Conservation (phyloP, 2,797 vertebrate genomes). For the Xenops minutus region DNA sequence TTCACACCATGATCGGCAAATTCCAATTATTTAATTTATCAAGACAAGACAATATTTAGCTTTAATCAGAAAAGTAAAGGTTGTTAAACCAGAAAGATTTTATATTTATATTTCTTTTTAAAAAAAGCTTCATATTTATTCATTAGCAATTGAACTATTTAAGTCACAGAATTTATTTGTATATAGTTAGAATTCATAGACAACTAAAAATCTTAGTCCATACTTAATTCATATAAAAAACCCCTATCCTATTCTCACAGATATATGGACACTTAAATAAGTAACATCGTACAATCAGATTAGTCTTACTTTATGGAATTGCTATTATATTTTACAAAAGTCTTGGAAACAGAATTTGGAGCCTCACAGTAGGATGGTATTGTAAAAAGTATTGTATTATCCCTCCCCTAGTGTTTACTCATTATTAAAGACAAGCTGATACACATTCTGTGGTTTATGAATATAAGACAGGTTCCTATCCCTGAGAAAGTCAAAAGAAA, state of each 20-base stretch:
- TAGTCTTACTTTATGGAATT: background rate
- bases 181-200: conserved; percentile 2
- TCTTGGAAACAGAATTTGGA: background rate
- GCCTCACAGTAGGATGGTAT: background rate
- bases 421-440: background rate
- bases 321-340: background rate
- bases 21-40: conserved; percentile 11
- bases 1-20: background rate
- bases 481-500: background rate
- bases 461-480: background rate
- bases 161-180: background rate
- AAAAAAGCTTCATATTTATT: conserved; percentile 47
- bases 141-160: background rate
- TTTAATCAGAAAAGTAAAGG: conserved; percentile 36
- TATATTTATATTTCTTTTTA: background rate
- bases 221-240: conserved; percentile 15
- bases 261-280: conserved; percentile 32
- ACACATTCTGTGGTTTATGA: background rate
- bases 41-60: background rate
- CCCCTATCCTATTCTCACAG: conserved; percentile 25
- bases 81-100: background rate
- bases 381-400: background rate
- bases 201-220: background rate
- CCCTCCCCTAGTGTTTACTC: background rate
- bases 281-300: background rate